Evolutionary conservation across 2,888 invertebrate species (phyloP).

Genomic region (Amphipyra tragopoginis): DNA sequence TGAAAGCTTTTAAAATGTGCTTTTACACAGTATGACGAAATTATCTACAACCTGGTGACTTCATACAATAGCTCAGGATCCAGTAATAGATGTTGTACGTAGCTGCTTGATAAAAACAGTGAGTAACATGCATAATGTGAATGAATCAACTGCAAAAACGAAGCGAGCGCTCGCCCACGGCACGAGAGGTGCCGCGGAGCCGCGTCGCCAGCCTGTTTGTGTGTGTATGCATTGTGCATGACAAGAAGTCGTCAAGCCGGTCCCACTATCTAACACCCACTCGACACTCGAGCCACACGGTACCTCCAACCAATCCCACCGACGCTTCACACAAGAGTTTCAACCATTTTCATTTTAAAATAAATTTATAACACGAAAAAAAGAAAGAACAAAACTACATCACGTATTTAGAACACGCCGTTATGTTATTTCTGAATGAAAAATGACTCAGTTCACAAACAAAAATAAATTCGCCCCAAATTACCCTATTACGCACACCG

Average conservation of each 20-base stretch:
- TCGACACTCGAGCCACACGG: slow-evolving; percentile 62
- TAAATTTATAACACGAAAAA: slow-evolving; percentile 51
- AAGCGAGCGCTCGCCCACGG: slow-evolving; percentile 60
- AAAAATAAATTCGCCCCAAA: slow-evolving; percentile 59
- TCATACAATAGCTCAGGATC: slow-evolving; percentile 23
- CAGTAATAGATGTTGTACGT: slow-evolving; percentile 39
- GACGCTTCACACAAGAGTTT: slow-evolving; percentile 52
- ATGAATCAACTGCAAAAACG: slow-evolving; percentile 74
- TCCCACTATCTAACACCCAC: slow-evolving; percentile 81
- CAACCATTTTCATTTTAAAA: slow-evolving; percentile 36
- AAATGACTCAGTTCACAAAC: slow-evolving; percentile 47
- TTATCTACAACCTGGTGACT: slow-evolving; percentile 12
- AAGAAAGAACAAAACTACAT: slow-evolving; percentile 42
- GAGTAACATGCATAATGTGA: slow-evolving; percentile 55
- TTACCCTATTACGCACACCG: slow-evolving; percentile 51
- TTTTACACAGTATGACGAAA: slow-evolving; percentile 12
- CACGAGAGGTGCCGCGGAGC: slow-evolving; percentile 38
- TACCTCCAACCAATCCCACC: slow-evolving; percentile 66
- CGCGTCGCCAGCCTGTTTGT: slow-evolving; percentile 45
- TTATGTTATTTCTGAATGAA: slow-evolving; percentile 59
- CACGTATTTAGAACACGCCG: slow-evolving; percentile 53
- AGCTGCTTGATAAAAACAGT: slow-evolving; percentile 51
- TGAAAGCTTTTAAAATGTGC: background rate
- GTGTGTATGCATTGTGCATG: slow-evolving; percentile 72
- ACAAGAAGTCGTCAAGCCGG: slow-evolving; percentile 80